phyloP scores from a whole-genome alignment of 2,888 invertebrate species.

The Alcis repandata region DNA sequence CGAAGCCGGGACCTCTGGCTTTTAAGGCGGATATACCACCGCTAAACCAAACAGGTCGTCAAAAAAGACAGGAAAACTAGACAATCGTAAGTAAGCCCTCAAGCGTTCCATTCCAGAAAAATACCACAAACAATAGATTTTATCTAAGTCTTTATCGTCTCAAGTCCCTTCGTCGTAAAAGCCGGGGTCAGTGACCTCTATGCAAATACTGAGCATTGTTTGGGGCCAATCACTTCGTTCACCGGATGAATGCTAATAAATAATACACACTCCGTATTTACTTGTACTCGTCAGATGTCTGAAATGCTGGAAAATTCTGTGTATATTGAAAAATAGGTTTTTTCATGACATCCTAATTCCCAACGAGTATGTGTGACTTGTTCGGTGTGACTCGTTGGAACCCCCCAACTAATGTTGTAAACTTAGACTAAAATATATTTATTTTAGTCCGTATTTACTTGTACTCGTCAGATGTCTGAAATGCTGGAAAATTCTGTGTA shows the following conservation, averaged over 20 bases:
- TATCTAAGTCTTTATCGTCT: conserved; percentile 8
- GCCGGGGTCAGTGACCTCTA: conserved; percentile 50
- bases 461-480: background rate
- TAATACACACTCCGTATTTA: conserved; percentile 27
- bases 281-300: background rate
- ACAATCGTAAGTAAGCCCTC: background rate
- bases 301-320: too few species aligned
- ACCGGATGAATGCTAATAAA: conserved; percentile 57
- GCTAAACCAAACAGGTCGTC: too few species aligned
- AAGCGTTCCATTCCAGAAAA: background rate
- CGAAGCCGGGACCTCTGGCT: too few species aligned
- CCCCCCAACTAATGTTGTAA: too few species aligned
- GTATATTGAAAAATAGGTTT: too few species aligned
- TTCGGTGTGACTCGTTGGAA: too few species aligned
- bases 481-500: too few species aligned
- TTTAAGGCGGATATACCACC: too few species aligned
- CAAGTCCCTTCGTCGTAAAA: conserved; percentile 19
- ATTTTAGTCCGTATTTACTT: conserved; percentile 23
- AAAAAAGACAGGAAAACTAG: background rate
- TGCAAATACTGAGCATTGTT: conserved; percentile 63
- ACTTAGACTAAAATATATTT: too few species aligned
- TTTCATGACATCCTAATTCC: too few species aligned
- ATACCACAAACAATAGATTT: background rate
- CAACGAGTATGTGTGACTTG: too few species aligned
- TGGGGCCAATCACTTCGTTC: conserved; percentile 63